Evolutionary conservation across 2,113 vertebrate species (phyloP).

Genomic region (Rhea pennata): DNA sequence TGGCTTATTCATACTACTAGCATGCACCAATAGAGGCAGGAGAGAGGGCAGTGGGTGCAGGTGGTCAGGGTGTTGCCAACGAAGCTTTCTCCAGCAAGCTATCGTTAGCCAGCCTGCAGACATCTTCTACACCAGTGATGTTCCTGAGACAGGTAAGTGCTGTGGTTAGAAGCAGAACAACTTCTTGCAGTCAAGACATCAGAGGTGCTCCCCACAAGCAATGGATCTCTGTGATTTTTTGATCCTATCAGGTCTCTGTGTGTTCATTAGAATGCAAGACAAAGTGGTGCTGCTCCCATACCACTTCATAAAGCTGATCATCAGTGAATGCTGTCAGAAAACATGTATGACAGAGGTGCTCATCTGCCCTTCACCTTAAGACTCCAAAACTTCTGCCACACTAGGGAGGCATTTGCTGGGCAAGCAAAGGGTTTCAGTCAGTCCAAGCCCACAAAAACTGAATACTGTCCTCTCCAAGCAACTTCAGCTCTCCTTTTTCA

Average conservation of each 20-base stretch:
- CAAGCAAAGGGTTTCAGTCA: background rate
- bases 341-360: background rate
- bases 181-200: background rate
- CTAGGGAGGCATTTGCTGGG: background rate
- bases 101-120: background rate
- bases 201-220: background rate
- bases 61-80: background rate
- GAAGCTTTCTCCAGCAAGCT: background rate
- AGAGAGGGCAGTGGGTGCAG: background rate
- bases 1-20: background rate
- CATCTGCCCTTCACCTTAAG: background rate
- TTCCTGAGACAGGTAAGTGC: slow-evolving; percentile 41
- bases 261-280: background rate
- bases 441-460: background rate
- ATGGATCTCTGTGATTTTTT: background rate
- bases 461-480: background rate
- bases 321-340: background rate
- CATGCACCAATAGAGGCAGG: background rate
- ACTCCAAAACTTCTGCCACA: background rate
- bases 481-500: background rate
- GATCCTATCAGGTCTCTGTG: background rate
- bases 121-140: background rate
- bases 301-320: background rate
- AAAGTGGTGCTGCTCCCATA: background rate
- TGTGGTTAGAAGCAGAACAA: slow-evolving; percentile 20